Evolutionary conservation across 2,888 invertebrate genomes (phyloP).

Genomic region (Nomada lathburiana): DNA sequence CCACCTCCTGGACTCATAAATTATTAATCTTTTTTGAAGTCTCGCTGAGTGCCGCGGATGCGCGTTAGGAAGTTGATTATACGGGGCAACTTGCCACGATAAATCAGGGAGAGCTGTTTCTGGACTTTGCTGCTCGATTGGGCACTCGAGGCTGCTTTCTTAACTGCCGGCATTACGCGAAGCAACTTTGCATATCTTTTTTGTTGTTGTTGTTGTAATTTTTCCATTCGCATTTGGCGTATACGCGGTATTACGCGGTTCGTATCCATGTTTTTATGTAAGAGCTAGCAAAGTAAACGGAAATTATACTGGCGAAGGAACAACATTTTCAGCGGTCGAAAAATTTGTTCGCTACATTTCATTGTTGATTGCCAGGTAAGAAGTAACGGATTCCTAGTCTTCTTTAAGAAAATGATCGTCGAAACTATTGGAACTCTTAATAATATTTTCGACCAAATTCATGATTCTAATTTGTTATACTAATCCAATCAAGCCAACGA

Average conservation of each 20-base stretch:
- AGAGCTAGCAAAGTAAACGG: neutral
- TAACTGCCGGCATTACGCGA: neutral
- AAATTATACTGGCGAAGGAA: no score
- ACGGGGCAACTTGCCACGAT: constrained; percentile 14
- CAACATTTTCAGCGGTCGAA: no score
- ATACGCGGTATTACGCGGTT: neutral
- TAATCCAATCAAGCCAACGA: constrained; percentile 26
- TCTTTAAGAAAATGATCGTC: no score
- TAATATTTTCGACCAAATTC: no score
- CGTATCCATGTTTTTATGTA: neutral
- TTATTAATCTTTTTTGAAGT: constrained; percentile 28
- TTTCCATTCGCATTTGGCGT: neutral
- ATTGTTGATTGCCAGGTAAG: no score
- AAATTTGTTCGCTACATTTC: no score
- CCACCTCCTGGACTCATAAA: constrained; percentile 12
- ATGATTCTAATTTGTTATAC: constrained; percentile 15
- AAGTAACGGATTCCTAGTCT: neutral
- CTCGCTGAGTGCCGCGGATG: constrained; percentile 3
- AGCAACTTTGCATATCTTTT: neutral
- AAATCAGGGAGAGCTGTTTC: constrained; percentile 10
- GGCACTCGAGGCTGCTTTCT: neutral
- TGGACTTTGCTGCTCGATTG: constrained; percentile 11
- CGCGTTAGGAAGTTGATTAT: constrained; percentile 24
- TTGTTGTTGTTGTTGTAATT: neutral
- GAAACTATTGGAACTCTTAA: no score